Percentiles rank a stretch among this genome's conserved stretches.
These are phyloP conservation scores for Ypsolopha sequella DNA, from an alignment of 2,888 invertebrate genomes.

Conservation along the genomic window DNA sequence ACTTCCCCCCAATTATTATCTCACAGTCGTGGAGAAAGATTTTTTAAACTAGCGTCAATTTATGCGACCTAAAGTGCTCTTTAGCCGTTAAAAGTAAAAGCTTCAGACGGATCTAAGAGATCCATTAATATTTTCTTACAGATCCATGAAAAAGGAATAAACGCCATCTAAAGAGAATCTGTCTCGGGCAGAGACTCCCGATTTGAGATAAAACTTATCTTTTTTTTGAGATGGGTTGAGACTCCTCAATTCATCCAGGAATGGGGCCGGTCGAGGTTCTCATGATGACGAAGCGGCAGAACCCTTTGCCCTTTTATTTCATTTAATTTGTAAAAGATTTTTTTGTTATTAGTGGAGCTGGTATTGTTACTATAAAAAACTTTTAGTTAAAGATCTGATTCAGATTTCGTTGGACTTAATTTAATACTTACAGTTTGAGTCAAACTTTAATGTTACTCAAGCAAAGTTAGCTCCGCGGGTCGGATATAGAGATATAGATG, in stretches of 20 bases:
- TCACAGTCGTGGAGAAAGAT: no score
- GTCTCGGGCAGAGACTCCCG: conserved; percentile 1
- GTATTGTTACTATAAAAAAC: no score
- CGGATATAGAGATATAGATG: no score
- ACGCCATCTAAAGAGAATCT: conserved; percentile 1
- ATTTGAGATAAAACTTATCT: conserved; percentile 6
- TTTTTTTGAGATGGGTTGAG: not conserved
- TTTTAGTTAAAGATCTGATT: no score
- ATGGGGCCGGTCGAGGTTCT: not conserved
- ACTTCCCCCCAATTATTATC: no score
- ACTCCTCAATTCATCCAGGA: not conserved
- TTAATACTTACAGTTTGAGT: no score
- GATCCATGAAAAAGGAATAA: not conserved
- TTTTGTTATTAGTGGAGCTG: not conserved
- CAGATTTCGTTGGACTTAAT: no score
- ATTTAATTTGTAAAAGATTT: not conserved
- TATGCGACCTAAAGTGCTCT: no score
- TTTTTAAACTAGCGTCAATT: no score
- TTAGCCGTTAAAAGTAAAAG: no score
- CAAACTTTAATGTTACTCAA: no score
- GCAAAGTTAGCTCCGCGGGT: no score
- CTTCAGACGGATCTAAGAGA: not conserved
- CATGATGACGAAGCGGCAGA: not conserved
- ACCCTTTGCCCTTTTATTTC: not conserved
- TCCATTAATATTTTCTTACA: not conserved